Percentiles rank a stretch among this genome's conserved stretches.
These are phyloP conservation scores for Hirtodrosophila duncani DNA, from an alignment of 2,888 invertebrate genomes.

Conservation along the genomic window DNA sequence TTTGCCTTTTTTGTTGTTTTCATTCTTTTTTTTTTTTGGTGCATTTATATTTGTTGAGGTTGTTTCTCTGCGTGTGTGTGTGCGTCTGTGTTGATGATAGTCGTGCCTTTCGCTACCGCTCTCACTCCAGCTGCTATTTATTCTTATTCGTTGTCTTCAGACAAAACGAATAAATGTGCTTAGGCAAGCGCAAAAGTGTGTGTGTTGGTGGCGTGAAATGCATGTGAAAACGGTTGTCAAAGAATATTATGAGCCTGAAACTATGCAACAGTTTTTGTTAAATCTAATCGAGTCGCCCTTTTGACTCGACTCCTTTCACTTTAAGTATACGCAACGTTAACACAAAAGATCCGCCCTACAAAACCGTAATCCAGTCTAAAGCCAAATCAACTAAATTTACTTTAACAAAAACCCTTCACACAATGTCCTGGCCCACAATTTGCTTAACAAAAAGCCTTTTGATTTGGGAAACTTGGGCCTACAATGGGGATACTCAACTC, in stretches of 20 bases:
- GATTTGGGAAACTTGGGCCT: conserved; percentile 40
- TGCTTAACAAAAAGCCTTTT: conserved; percentile 70
- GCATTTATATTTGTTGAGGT: conserved; percentile 25
- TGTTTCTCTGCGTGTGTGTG: conserved; percentile 4
- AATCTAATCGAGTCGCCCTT: no score
- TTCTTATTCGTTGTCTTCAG: conserved; percentile 32
- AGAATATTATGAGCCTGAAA: conserved; percentile 46
- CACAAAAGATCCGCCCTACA: conserved; percentile 16
- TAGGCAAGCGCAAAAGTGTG: conserved; percentile 59
- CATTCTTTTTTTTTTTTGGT: conserved; percentile 26
- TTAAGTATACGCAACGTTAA: no score
- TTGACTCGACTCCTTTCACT: conserved; percentile 36
- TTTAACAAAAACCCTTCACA: conserved; percentile 42
- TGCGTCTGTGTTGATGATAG: conserved; percentile 37
- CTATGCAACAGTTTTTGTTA: conserved; percentile 52
- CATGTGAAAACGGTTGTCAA: conserved; percentile 35
- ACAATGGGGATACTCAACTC: neutral
- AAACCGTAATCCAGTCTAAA: conserved; percentile 51
- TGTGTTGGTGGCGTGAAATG: conserved; percentile 15
- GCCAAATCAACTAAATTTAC: no score
- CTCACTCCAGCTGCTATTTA: conserved; percentile 1
- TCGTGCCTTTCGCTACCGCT: conserved; percentile 18
- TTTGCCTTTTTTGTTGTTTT: conserved; percentile 37
- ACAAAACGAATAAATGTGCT: conserved; percentile 69
- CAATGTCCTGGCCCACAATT: conserved; percentile 50